phyloP scores from a whole-genome alignment of 2,888 invertebrate species.

The Aricia artaxerxes region DNA sequence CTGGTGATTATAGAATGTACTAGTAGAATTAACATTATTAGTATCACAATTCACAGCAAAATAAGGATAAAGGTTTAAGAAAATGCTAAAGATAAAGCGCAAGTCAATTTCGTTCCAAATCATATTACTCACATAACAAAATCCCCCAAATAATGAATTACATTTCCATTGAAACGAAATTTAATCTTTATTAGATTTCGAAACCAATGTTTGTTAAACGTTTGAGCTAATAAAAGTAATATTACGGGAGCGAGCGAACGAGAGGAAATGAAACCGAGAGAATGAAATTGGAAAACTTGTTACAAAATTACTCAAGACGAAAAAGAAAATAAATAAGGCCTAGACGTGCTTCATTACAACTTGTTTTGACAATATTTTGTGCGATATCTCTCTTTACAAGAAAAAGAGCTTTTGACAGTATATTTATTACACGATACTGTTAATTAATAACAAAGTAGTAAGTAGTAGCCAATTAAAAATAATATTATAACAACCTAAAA shows the following conservation, averaged over 20 bases:
- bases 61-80: not conserved
- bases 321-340: conserved; percentile 72
- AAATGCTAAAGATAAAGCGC: not conserved
- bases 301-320: conserved; percentile 73
- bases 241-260: conserved; percentile 67
- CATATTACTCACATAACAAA: conserved; percentile 11
- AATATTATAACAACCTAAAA: too few species aligned
- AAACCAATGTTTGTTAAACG: conserved; percentile 78
- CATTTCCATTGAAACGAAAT: conserved; percentile 59
- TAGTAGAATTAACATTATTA: not conserved
- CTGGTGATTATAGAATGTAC: not conserved
- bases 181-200: conserved; percentile 67
- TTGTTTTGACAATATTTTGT: conserved; percentile 41
- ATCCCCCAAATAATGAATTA: conserved; percentile 39
- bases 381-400: not conserved
- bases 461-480: too few species aligned
- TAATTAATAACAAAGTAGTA: too few species aligned
- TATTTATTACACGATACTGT: not conserved
- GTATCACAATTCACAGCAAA: not conserved
- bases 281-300: conserved; percentile 81
- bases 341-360: conserved; percentile 53
- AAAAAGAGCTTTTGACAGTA: not conserved
- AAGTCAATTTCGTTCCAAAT: conserved; percentile 1
- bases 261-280: conserved; percentile 78
- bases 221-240: conserved; percentile 78